These are phyloP conservation scores for Pedetes capensis DNA, from an alignment of 2,113 vertebrate genomes.

Conservation along the genomic window DNA sequence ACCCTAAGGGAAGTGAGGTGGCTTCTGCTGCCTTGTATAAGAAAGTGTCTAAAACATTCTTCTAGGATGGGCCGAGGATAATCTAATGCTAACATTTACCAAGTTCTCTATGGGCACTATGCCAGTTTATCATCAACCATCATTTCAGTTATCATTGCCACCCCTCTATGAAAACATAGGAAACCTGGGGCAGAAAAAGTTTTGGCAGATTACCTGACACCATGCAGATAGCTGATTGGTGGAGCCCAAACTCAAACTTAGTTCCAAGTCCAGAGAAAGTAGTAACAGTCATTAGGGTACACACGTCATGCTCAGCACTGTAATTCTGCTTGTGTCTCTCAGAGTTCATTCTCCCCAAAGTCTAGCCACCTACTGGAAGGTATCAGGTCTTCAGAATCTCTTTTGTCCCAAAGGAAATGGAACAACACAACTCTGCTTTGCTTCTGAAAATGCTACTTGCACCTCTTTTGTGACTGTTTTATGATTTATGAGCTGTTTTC, in stretches of 20 bases:
- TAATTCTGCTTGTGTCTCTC: not conserved
- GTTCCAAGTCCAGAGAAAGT: conserved; percentile 58
- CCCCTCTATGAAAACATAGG: not conserved
- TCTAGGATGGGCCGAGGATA: not conserved
- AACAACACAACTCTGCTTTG: not conserved
- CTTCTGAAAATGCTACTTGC: not conserved
- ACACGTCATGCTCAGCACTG: not conserved
- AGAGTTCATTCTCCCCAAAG: not conserved
- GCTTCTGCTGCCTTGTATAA: conserved; percentile 38
- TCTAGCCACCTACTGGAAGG: not conserved
- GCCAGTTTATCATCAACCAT: not conserved
- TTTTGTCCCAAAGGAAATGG: not conserved
- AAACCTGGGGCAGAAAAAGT: not conserved
- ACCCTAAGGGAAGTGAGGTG: conserved; percentile 72
- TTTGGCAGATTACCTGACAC: not conserved
- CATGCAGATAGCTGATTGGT: not conserved
- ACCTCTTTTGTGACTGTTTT: not conserved
- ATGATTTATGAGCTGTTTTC: not conserved
- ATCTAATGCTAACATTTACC: not conserved
- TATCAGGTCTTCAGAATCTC: not conserved
- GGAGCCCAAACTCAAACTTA: conserved; percentile 44
- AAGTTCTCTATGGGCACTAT: not conserved
- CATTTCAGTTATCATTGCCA: not conserved
- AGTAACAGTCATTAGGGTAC: not conserved
- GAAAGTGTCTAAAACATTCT: conserved; percentile 61